A percentile compares a stretch with the other conserved stretches of the same genome.
These are phyloP conservation scores for Montipora cactus DNA, from an alignment of 64 coral and sea anemone genomes.

Conservation along the genomic window DNA sequence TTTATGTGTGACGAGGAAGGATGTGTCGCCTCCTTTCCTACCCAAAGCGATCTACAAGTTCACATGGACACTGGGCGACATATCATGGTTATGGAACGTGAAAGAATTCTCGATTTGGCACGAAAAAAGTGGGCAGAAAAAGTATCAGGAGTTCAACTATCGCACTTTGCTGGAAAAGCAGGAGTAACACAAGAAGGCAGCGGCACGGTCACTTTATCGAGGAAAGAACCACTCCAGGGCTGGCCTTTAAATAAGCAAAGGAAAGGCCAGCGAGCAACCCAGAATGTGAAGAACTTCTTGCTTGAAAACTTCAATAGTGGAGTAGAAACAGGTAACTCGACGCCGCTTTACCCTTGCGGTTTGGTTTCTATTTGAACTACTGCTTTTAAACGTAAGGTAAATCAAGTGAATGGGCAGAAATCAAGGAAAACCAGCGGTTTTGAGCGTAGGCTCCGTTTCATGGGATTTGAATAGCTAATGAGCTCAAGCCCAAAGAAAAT, in stretches of 20 bases:
- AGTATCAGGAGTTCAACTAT: background rate
- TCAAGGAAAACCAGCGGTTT: too few species aligned
- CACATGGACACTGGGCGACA: slow-evolving; percentile 61
- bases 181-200: background rate
- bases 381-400: background rate
- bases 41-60: slow-evolving; percentile 22
- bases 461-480: too few species aligned
- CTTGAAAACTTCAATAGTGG: slow-evolving; percentile 30
- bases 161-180: background rate
- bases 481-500: too few species aligned
- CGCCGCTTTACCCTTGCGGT: background rate
- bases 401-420: background rate
- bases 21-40: slow-evolving; percentile 41
- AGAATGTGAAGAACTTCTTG: slow-evolving; percentile 26
- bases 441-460: too few species aligned
- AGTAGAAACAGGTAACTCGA: slow-evolving; percentile 18
- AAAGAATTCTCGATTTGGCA: slow-evolving; percentile 2
- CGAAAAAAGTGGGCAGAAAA: slow-evolving; percentile 15
- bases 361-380: background rate
- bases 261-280: slow-evolving; percentile 20
- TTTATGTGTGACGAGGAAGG: background rate
- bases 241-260: slow-evolving; percentile 52
- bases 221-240: slow-evolving; percentile 26
- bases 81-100: slow-evolving; percentile 32
- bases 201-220: background rate